Evolutionary conservation across 2,797 vertebrate species (phyloP).

Genomic region (Enteromius viviparus): DNA sequence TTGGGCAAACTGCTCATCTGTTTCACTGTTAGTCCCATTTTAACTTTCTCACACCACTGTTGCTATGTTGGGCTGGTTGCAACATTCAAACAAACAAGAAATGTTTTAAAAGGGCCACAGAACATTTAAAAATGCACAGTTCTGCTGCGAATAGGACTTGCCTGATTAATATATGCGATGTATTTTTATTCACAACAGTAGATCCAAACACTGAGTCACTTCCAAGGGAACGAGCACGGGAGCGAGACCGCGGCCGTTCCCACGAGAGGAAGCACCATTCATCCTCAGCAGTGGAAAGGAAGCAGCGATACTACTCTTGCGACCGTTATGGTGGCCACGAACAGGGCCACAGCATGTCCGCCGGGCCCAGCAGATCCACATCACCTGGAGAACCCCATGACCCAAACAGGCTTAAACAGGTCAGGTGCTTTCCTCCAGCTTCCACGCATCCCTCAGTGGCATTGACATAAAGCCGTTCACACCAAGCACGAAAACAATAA

Average conservation of each 20-base stretch:
- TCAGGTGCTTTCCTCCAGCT: constrained; percentile 61
- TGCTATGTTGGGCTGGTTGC: not conserved
- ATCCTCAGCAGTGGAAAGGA: constrained; percentile 84
- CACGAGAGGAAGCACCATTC: constrained; percentile 93
- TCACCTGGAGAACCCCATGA: constrained; percentile 87
- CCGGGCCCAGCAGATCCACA: constrained; percentile 86
- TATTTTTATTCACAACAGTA: constrained; percentile 45
- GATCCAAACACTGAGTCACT: constrained; percentile 70
- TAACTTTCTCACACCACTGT: not conserved
- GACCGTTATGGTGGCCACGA: constrained; percentile 93
- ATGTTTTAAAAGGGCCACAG: not conserved
- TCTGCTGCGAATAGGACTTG: not conserved
- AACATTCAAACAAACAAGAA: not conserved
- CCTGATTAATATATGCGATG: not conserved
- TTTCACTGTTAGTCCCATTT: not conserved
- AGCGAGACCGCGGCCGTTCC: constrained; percentile 89
- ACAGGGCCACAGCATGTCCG: constrained; percentile 80
- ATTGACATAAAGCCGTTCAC: not conserved
- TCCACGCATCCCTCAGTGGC: constrained; percentile 12
- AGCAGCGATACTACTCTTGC: constrained; percentile 95
- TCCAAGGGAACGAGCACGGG: constrained; percentile 79
- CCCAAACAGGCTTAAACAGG: constrained; percentile 82
- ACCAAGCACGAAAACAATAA: too few relatives aligned
- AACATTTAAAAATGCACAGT: not conserved
- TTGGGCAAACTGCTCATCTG: not conserved